Conservation (phyloP, 2,888 invertebrate genomes). For the Lypha dubia region DNA sequence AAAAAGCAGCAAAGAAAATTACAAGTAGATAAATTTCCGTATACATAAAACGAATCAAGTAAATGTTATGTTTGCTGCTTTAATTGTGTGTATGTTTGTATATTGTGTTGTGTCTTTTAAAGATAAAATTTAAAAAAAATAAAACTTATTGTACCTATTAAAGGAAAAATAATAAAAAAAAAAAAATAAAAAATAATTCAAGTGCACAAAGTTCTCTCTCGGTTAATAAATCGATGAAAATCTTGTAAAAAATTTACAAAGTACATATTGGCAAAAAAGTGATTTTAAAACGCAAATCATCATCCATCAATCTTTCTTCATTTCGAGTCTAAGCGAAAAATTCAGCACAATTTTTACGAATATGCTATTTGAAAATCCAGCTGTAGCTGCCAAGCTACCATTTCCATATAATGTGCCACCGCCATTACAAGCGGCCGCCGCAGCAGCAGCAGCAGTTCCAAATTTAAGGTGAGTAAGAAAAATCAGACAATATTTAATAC, state of each 20-base stretch:
- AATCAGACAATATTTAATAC: no score
- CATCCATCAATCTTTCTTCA: constrained; percentile 9
- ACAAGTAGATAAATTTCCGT: constrained; percentile 15
- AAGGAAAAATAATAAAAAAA: no score
- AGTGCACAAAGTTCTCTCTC: constrained; percentile 31
- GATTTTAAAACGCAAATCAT: constrained; percentile 32
- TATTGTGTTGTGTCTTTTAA: constrained; percentile 29
- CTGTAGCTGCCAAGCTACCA: constrained; percentile 86
- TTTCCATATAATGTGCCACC: constrained; percentile 89
- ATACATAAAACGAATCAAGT: constrained; percentile 16
- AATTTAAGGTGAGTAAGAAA: constrained; percentile 81
- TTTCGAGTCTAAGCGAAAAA: constrained; percentile 32
- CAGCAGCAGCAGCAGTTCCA: constrained; percentile 82
- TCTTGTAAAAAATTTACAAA: constrained; percentile 25
- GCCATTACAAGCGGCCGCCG: constrained; percentile 85
- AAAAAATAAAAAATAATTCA: constrained; percentile 14
- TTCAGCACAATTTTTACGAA: constrained; percentile 75
- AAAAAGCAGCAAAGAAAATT: constrained; percentile 12
- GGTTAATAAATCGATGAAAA: constrained; percentile 40
- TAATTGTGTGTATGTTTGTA: no score
- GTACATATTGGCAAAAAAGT: constrained; percentile 19
- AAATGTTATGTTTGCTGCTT: constrained; percentile 25
- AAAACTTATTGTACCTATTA: background rate
- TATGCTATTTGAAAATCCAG: constrained; percentile 90
- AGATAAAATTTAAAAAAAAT: constrained; percentile 37